These are phyloP conservation scores for Suillia variegata DNA, from an alignment of 2,888 invertebrate species.

Conservation along the genomic window DNA sequence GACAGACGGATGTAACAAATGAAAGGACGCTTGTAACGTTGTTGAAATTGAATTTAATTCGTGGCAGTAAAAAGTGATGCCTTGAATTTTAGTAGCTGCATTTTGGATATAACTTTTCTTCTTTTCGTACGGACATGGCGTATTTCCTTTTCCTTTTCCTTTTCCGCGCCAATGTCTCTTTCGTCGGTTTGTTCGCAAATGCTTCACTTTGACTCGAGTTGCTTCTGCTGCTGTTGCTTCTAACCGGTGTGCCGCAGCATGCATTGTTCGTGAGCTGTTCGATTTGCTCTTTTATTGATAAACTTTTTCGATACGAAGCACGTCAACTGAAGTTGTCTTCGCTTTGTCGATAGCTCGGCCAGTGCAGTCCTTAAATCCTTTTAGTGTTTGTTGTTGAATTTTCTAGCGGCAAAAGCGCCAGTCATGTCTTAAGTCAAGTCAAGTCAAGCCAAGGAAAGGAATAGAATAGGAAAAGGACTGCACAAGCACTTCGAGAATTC, in stretches of 20 bases:
- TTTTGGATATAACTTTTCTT: not conserved
- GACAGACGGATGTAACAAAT: not conserved
- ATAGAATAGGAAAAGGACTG: too few relatives aligned
- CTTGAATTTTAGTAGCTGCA: conserved; percentile 1
- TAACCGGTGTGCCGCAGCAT: not conserved
- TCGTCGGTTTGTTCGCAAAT: not conserved
- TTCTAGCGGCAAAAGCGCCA: not conserved
- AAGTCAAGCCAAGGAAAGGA: too few relatives aligned
- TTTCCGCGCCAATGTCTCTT: not conserved
- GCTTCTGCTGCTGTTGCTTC: not conserved
- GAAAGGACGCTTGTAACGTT: not conserved
- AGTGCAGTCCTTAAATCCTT: not conserved
- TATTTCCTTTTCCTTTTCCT: not conserved
- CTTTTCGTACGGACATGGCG: not conserved
- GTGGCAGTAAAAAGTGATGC: not conserved
- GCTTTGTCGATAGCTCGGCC: conserved; percentile 2
- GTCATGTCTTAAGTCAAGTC: too few relatives aligned
- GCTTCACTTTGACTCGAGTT: not conserved
- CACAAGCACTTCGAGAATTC: not conserved
- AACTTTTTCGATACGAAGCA: not conserved
- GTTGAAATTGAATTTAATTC: not conserved
- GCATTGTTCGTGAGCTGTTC: not conserved
- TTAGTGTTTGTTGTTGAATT: not conserved
- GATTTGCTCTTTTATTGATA: conserved; percentile 4
- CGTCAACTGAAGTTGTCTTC: not conserved